phyloP scores from a whole-genome alignment of 2,113 vertebrate species.

The Megaptera novaeangliae region DNA sequence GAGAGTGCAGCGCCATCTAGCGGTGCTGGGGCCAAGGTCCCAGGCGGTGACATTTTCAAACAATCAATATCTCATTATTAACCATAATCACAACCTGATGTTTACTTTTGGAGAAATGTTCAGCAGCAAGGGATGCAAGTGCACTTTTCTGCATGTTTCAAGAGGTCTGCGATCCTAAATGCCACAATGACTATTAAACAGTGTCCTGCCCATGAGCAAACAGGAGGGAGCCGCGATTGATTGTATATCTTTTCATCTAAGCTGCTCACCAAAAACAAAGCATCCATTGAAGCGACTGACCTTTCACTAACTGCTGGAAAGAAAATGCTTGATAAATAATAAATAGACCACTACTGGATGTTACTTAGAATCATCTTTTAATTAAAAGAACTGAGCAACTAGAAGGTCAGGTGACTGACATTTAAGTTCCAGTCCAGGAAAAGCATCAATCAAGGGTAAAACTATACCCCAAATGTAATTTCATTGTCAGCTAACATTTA shows the following conservation, averaged over 20 bases:
- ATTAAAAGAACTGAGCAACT: conserved; percentile 47
- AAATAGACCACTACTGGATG: conserved; percentile 60
- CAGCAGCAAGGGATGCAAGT: conserved; percentile 32
- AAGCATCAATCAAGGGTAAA: neutral
- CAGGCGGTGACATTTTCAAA: conserved; percentile 68
- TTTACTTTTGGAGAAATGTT: conserved; percentile 70
- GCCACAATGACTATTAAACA: conserved; percentile 68
- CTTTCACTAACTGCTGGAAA: conserved; percentile 75
- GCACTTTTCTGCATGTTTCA: conserved; percentile 49
- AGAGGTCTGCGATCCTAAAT: conserved; percentile 55
- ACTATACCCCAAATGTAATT: neutral
- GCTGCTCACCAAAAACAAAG: conserved; percentile 66
- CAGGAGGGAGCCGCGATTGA: conserved; percentile 57
- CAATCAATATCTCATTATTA: conserved; percentile 79
- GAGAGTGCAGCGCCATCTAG: conserved; percentile 64
- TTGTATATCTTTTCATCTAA: conserved; percentile 35
- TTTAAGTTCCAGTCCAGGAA: neutral
- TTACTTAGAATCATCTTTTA: conserved; percentile 40
- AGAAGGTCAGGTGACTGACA: neutral
- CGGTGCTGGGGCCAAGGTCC: neutral
- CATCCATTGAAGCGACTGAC: conserved; percentile 66
- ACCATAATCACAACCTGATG: conserved; percentile 74
- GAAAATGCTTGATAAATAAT: conserved; percentile 76
- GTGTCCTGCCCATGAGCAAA: conserved; percentile 51
- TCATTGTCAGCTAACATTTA: neutral